Conservation (phyloP, 2,113 vertebrate genomes). For the Prochilodus magdalenae region DNA sequence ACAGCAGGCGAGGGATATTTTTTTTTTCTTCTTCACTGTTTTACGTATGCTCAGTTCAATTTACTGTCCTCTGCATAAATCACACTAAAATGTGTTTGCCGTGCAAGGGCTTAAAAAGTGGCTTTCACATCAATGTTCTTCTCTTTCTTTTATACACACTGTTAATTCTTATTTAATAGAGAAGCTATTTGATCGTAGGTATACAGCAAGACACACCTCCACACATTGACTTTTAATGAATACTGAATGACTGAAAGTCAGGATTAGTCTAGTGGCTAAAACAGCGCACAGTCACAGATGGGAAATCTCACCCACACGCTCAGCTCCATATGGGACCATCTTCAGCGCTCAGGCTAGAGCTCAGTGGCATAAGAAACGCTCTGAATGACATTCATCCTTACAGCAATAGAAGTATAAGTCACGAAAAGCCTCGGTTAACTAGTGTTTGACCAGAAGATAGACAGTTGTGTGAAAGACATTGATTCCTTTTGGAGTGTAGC, state of each 20-base stretch:
- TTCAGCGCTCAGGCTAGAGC: background rate
- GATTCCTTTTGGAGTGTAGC: background rate
- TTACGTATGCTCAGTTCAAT: no score
- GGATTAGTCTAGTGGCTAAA: background rate
- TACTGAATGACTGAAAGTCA: conserved; percentile 2
- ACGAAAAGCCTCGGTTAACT: background rate
- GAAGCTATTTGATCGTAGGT: no score
- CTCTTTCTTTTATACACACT: background rate
- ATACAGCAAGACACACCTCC: no score
- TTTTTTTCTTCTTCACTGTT: no score
- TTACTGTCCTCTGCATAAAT: no score
- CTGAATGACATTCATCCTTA: background rate
- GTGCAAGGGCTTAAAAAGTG: no score
- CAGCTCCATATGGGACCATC: background rate
- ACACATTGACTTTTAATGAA: background rate
- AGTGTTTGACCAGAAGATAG: background rate
- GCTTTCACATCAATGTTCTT: background rate
- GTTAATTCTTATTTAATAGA: background rate
- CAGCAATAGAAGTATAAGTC: background rate
- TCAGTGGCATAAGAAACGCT: background rate
- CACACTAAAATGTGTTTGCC: no score
- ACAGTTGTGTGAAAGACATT: background rate
- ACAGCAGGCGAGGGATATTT: no score
- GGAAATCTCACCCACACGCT: conserved; percentile 14
- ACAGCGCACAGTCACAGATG: background rate